A percentile compares a stretch with the other conserved stretches of the same genome.
phyloP scores from a whole-genome alignment of 2,113 vertebrate species.

The Vanacampus margaritifer region DNA sequence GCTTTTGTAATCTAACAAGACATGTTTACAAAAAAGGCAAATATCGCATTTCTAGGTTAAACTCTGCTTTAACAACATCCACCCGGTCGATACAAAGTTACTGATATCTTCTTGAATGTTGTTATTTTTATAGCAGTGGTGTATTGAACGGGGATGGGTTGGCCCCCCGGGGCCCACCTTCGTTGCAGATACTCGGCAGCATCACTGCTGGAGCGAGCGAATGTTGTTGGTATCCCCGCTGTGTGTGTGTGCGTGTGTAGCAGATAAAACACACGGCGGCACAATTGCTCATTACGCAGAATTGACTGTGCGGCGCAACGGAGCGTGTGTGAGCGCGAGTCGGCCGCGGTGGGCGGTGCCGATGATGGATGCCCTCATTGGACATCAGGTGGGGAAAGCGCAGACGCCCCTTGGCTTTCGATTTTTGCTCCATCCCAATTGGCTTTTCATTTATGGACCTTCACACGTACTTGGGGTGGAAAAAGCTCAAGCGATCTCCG shows the following conservation, averaged over 20 bases:
- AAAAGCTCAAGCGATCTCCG: background rate
- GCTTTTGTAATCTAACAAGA: too few species aligned
- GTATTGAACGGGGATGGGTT: background rate
- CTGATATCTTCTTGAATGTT: background rate
- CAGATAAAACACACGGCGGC: slow-evolving; percentile 20
- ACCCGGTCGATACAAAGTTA: background rate
- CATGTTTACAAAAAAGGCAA: too few species aligned
- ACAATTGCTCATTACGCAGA: slow-evolving; percentile 50
- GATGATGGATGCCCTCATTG: slow-evolving; percentile 44
- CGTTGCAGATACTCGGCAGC: background rate
- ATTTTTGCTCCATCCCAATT: background rate
- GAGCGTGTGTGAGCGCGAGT: slow-evolving; percentile 25
- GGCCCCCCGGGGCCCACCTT: background rate
- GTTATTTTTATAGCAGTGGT: background rate
- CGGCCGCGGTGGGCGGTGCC: background rate
- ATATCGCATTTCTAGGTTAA: too few species aligned
- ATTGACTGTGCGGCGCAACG: slow-evolving; percentile 37
- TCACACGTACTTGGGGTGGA: background rate
- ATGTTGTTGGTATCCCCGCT: background rate
- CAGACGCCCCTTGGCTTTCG: slow-evolving; percentile 14
- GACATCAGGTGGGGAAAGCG: slow-evolving; percentile 23
- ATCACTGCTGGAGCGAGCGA: background rate
- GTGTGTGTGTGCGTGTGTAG: slow-evolving; percentile 8
- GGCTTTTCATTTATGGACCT: slow-evolving; percentile 4
- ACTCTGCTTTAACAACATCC: background rate